phyloP scores from a whole-genome alignment of 2,888 invertebrate genomes.

The Agriopis marginaria region DNA sequence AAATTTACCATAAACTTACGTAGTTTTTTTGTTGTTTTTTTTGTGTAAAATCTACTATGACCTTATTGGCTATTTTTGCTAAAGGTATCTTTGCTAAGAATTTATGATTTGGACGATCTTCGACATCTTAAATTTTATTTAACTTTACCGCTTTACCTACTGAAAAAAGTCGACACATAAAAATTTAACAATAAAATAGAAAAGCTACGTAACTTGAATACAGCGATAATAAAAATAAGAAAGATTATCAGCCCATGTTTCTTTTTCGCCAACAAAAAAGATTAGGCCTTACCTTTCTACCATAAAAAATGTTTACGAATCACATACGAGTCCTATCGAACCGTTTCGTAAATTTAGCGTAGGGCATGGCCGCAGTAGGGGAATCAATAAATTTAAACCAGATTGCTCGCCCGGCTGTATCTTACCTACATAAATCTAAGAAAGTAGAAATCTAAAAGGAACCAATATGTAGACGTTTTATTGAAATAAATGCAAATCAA shows the following conservation, averaged over 20 bases:
- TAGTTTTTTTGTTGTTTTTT: no score
- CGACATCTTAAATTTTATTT: neutral
- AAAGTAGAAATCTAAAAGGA: conserved; percentile 48
- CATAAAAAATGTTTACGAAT: conserved; percentile 50
- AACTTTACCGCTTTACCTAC: neutral
- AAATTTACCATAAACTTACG: no score
- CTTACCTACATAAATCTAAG: conserved; percentile 53
- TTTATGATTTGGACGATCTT: neutral
- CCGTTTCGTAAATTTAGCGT: conserved; percentile 51
- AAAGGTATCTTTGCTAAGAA: neutral
- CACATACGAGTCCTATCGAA: conserved; percentile 44
- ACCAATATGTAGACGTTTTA: conserved; percentile 45
- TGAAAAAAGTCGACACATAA: conserved; percentile 2
- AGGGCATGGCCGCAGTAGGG: conserved; percentile 50
- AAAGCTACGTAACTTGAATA: conserved; percentile 20
- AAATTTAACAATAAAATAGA: conserved; percentile 10
- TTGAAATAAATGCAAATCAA: conserved; percentile 43
- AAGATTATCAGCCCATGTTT: conserved; percentile 18
- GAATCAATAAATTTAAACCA: conserved; percentile 59
- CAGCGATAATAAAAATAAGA: conserved; percentile 29
- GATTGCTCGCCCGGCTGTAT: conserved; percentile 53
- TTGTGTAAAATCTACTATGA: no score
- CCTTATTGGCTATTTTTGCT: no score
- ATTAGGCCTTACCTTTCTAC: conserved; percentile 39
- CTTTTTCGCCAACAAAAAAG: conserved; percentile 31